phyloP scores from a whole-genome alignment of 2,113 vertebrate genomes.

The Apteryx mantelli region DNA sequence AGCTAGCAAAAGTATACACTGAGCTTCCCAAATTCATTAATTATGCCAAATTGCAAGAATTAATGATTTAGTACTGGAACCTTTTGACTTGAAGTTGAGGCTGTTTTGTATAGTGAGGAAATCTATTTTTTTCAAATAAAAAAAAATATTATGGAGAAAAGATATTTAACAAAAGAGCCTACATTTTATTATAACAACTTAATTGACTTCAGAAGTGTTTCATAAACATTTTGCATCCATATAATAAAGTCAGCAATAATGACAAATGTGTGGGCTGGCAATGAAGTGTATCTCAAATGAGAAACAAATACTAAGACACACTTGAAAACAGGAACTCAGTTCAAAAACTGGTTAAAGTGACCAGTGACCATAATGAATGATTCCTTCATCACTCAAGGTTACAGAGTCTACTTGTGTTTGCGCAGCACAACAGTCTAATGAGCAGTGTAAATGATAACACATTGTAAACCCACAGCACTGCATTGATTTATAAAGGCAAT shows the following conservation, averaged over 20 bases:
- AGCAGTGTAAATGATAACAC: slow-evolving; percentile 26
- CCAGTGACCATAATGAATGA: neutral
- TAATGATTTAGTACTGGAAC: neutral
- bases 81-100: neutral
- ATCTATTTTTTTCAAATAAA: neutral
- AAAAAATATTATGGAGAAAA: neutral
- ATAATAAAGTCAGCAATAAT: neutral
- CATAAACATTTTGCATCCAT: neutral
- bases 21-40: neutral
- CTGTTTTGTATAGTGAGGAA: neutral
- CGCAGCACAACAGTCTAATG: neutral
- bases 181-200: neutral
- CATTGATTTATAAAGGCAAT: neutral
- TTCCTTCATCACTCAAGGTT: neutral
- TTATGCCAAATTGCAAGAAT: neutral
- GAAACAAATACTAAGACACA: neutral
- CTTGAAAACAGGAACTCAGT: neutral
- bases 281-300: neutral
- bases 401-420: neutral
- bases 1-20: neutral
- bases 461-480: neutral
- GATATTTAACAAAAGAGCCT: neutral
- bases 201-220: neutral
- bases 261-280: neutral
- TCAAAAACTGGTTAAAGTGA: neutral